phyloP scores from a whole-genome alignment of 2,888 invertebrate species.

The Dasysyrphus albostriatus region DNA sequence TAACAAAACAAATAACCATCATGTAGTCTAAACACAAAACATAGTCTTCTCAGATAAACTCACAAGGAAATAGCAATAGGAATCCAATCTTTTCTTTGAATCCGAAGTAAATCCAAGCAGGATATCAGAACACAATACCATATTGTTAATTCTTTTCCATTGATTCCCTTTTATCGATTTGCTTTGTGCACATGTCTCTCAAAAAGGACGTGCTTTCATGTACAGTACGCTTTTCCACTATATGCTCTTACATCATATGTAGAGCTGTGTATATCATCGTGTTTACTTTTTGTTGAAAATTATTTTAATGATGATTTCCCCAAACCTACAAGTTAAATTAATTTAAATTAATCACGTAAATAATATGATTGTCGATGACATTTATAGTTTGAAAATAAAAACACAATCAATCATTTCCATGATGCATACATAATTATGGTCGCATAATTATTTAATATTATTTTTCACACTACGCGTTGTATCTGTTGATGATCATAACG shows the following conservation, averaged over 20 bases:
- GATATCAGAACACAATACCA: slow-evolving; percentile 57
- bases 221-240: not conserved
- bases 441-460: slow-evolving; percentile 71
- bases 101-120: slow-evolving; percentile 32
- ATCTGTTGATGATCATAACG: slow-evolving; percentile 18
- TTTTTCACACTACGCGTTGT: slow-evolving; percentile 39
- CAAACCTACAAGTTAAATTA: slow-evolving; percentile 52
- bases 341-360: slow-evolving; percentile 68
- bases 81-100: slow-evolving; percentile 39
- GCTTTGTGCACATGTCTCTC: slow-evolving; percentile 37
- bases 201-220: slow-evolving; percentile 22
- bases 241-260: not conserved
- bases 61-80: not conserved
- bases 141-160: slow-evolving; percentile 17
- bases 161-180: slow-evolving; percentile 12
- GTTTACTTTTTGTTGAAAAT: slow-evolving; percentile 42
- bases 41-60: not conserved
- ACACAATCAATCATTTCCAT: slow-evolving; percentile 63
- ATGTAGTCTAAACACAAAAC: not conserved
- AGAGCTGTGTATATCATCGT: slow-evolving; percentile 23
- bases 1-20: not conserved
- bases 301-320: slow-evolving; percentile 33
- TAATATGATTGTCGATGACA: slow-evolving; percentile 61
- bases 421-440: slow-evolving; percentile 57
- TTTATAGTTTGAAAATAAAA: slow-evolving; percentile 10